Percentiles rank a stretch among this genome's conserved stretches.
These are phyloP conservation scores for Abscondita cerata DNA, from an alignment of 2,888 invertebrate species.

Conservation along the genomic window DNA sequence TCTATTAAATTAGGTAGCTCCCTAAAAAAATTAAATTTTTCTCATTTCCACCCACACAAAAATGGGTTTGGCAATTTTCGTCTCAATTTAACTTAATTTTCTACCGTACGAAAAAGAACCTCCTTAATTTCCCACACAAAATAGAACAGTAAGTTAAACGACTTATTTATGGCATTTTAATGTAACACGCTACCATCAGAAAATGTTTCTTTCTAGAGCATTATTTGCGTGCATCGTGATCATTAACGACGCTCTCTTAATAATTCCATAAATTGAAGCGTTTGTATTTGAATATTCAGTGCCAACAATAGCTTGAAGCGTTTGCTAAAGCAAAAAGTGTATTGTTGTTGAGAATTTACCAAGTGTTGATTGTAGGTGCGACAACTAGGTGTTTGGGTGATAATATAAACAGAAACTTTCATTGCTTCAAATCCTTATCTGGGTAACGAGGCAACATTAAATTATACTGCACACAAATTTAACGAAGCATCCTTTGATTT, in stretches of 20 bases:
- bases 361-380: background rate
- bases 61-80: too few species aligned
- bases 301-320: background rate
- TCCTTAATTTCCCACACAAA: too few species aligned
- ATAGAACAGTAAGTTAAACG: too few species aligned
- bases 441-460: constrained; percentile 14
- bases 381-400: background rate
- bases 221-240: background rate
- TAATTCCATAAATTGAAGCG: constrained; percentile 4
- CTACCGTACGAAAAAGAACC: too few species aligned
- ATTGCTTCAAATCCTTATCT: background rate
- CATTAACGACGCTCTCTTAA: constrained; percentile 5
- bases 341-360: background rate
- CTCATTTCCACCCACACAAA: too few species aligned
- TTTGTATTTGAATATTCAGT: background rate
- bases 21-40: too few species aligned
- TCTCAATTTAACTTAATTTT: too few species aligned
- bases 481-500: constrained; percentile 21
- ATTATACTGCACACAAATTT: constrained; percentile 16
- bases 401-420: constrained; percentile 2
- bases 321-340: background rate
- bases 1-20: too few species aligned
- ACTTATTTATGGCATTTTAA: too few species aligned
- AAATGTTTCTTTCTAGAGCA: background rate
- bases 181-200: too few species aligned